Conservation (phyloP, 2,888 invertebrate species). For the Cremastinae sp. region DNA sequence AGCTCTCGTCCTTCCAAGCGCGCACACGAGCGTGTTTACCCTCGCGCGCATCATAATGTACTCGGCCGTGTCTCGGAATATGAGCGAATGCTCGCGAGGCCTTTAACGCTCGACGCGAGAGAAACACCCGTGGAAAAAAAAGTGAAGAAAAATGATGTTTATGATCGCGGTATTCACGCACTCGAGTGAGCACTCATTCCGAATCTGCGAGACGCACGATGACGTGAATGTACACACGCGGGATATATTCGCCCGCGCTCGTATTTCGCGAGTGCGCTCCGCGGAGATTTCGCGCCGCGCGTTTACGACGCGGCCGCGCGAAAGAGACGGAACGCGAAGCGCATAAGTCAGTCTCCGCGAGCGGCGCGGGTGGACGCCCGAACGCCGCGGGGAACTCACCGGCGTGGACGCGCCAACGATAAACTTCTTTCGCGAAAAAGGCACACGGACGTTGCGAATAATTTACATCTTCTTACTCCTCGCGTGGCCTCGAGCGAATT, state of each 20-base stretch:
- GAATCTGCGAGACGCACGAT: slow-evolving; percentile 43
- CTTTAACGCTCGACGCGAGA: slow-evolving; percentile 29
- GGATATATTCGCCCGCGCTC: slow-evolving; percentile 11
- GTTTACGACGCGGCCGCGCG: slow-evolving; percentile 61
- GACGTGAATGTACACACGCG: slow-evolving; percentile 18
- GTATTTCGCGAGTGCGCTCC: slow-evolving; percentile 34
- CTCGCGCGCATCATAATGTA: slow-evolving; percentile 51
- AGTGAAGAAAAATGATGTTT: slow-evolving; percentile 8
- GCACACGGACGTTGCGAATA: slow-evolving; percentile 68
- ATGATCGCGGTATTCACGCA: slow-evolving; percentile 48
- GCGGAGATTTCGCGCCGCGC: slow-evolving; percentile 14
- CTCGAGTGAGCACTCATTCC: slow-evolving; percentile 61
- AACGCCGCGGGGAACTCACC: slow-evolving; percentile 64
- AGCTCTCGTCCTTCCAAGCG: slow-evolving; percentile 6
- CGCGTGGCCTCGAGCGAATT: slow-evolving; percentile 63
- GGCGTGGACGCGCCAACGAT: slow-evolving; percentile 65
- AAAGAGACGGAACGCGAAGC: slow-evolving; percentile 58
- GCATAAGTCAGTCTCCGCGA: slow-evolving; percentile 66
- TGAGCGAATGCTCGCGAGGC: slow-evolving; percentile 48
- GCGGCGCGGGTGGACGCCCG: slow-evolving; percentile 60
- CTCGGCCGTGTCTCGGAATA: slow-evolving; percentile 43
- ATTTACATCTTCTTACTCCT: slow-evolving; percentile 70
- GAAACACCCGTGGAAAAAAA: slow-evolving; percentile 5
- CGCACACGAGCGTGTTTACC: slow-evolving; percentile 20
- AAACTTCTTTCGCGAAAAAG: slow-evolving; percentile 68